phyloP scores from a whole-genome alignment of 1,140 invertebrate species.

The Tetramorium simillimum region DNA sequence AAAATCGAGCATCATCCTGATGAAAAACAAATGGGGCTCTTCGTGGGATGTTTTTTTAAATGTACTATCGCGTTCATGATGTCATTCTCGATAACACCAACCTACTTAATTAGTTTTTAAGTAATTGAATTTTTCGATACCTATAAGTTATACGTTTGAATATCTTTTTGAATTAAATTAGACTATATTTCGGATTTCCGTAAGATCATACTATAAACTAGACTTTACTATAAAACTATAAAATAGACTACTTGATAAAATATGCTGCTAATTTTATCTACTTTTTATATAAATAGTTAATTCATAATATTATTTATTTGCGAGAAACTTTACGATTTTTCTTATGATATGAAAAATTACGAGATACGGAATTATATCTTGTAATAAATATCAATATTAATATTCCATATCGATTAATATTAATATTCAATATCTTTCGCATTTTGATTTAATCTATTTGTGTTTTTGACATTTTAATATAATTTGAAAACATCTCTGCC shows the following conservation, averaged over 20 bases:
- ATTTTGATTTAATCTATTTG: too few relatives aligned
- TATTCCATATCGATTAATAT: too few relatives aligned
- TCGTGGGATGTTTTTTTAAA: not conserved
- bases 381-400: too few relatives aligned
- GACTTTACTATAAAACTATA: too few relatives aligned
- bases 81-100: not conserved
- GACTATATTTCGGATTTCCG: not conserved
- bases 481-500: not conserved
- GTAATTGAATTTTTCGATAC: not conserved
- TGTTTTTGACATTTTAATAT: not conserved
- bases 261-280: too few relatives aligned
- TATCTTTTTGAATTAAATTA: not conserved
- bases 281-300: not conserved
- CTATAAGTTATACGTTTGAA: not conserved
- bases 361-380: not conserved
- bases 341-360: not conserved
- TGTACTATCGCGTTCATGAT: not conserved
- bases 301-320: not conserved
- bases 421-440: too few relatives aligned
- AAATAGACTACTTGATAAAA: not conserved
- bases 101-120: not conserved
- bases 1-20: not conserved
- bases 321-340: not conserved
- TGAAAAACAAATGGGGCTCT: slow-evolving; percentile 20
- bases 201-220: too few relatives aligned